Conservation (phyloP, 2,113 vertebrate species). For the Prinia subflava region DNA sequence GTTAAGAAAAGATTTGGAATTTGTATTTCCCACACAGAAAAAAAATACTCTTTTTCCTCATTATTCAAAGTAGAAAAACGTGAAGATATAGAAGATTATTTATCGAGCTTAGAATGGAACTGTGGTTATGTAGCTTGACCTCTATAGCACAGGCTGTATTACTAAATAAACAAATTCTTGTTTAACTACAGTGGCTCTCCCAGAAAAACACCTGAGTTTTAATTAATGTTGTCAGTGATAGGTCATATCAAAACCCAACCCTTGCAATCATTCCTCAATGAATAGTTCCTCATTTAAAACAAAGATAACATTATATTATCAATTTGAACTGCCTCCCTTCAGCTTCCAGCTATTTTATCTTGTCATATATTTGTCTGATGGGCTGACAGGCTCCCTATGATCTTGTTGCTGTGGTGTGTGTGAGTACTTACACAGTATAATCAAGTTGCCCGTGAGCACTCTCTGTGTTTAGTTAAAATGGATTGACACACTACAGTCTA, state of each 20-base stretch:
- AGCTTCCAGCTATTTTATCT: neutral
- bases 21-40: neutral
- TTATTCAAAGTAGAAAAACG: neutral
- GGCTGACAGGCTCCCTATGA: neutral
- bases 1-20: neutral
- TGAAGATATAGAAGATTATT: neutral
- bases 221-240: neutral
- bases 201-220: neutral
- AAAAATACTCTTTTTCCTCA: fast-evolving
- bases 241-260: neutral
- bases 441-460: neutral
- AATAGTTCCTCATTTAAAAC: neutral
- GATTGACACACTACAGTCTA: neutral
- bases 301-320: neutral
- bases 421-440: neutral
- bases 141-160: neutral
- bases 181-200: neutral
- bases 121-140: neutral
- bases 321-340: neutral
- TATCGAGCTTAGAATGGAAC: neutral
- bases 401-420: neutral
- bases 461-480: neutral
- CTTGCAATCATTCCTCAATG: neutral
- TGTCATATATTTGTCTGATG: neutral
- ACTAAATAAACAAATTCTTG: neutral